Evolutionary conservation across 2,888 invertebrate species (phyloP).

Genomic region (Dioctria rufipes): DNA sequence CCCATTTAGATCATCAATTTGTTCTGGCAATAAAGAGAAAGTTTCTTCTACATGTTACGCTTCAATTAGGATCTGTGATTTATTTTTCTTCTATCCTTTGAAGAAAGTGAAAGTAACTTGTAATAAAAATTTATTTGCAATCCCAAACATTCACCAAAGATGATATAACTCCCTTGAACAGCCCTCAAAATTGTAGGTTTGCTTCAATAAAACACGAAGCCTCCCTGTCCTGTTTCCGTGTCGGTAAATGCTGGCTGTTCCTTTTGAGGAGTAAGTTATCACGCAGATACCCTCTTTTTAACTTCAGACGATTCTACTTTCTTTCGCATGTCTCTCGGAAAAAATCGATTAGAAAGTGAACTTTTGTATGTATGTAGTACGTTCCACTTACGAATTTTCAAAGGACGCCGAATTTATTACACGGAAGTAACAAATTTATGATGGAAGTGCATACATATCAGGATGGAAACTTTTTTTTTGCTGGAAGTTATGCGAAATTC

Average conservation of each 20-base stretch:
- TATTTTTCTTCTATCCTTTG: too few species aligned
- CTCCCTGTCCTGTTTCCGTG: too few species aligned
- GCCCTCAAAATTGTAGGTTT: not conserved
- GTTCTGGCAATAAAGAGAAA: not conserved
- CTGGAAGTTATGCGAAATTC: not conserved
- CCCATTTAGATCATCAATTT: not conserved
- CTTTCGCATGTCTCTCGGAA: not conserved
- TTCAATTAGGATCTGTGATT: too few species aligned
- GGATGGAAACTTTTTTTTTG: not conserved
- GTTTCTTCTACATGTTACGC: too few species aligned
- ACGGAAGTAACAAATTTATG: conserved; percentile 40
- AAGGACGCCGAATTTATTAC: conserved; percentile 26
- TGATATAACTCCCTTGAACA: not conserved
- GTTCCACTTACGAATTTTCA: conserved; percentile 3
- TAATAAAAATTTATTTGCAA: conserved; percentile 1
- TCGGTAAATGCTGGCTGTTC: too few species aligned
- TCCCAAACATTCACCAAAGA: not conserved
- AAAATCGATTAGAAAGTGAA: not conserved
- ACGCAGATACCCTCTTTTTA: too few species aligned
- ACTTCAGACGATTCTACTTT: not conserved
- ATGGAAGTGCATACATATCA: not conserved
- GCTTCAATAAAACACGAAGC: not conserved
- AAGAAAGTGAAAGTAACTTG: not conserved
- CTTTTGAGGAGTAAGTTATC: too few species aligned
- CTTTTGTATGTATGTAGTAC: not conserved